Evolutionary conservation across 2,888 invertebrate genomes (phyloP), one percentile per base, ranked within the genome.

Genomic region (Ditylenchus weischeri): DNA sequence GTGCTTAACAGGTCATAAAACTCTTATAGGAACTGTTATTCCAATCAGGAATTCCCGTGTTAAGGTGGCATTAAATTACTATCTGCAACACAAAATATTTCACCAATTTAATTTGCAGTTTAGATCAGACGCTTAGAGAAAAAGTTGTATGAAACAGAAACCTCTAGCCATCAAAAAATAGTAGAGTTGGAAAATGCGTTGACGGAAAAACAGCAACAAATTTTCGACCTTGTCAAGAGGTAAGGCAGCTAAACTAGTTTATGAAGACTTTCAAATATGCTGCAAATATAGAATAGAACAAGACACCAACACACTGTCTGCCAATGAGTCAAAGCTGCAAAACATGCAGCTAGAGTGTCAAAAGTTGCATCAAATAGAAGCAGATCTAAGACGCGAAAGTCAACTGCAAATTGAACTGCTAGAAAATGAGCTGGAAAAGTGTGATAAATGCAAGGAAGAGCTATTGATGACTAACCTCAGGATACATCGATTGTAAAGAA

Each of bases 311-410:
- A 43, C 13, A 43, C 3, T 43, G 15, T 8, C 8, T 43, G 43
- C 43, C 15, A 43, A 3, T 43, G 43, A 43, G 15, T 15, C 15
- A 2, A 43, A 69, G 49, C 19, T 71, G 47, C 63, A 49, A 48
- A 63, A 64, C 50, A 51, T 70, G 38, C 48, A 66, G 54, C 35
- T 38, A 21, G 71, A 71, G 54, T 66, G 66, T 19, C 21, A 23
- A 1, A 59, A 66, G 50, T 21, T 71, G 49, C 49, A 66, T 47
- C 48, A 62, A 29, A 71, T 15, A 43, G 43, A 43, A 43, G 43
- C 8, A 43, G 43, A 43, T 43, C 13, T 43, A 43, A 43, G 43
- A 43, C 1, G 13, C 11, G 8, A 43, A 10, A 43, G 15, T 15
- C 11, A 43, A 15, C 43, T 43, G 15, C 11, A 43, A 43, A 43